Evolutionary conservation across 1,140 invertebrate species (phyloP), one percentile per base, ranked within the genome.

Genomic region (Branchinecta lynchi): DNA sequence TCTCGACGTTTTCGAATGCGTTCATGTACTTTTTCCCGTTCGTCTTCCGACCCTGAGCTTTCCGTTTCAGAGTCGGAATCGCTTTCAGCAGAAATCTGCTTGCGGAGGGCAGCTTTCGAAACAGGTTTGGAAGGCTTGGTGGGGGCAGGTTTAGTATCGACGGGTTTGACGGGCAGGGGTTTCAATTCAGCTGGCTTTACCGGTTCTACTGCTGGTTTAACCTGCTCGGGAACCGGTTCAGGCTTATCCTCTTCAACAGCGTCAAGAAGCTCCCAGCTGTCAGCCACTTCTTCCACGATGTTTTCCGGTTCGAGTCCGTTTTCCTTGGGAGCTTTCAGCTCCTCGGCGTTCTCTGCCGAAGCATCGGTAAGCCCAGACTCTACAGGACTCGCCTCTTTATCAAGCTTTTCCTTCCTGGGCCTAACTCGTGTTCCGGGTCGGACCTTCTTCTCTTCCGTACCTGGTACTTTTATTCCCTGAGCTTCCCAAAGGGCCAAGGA

Each of bases 401-500:
- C 66, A 66, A 82, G 81, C 76, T 88, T 87, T 68, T 83, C 81
- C 78, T 90, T 93, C 70, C 83, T 86, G 2, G 84, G 85, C 74
- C 85, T 83, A 69, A 90, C 81, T 76, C 89, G 84, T 6, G 89
- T 90, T 45, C 87, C 88, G 72, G 83, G 84, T 71, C 88, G 80
- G 6, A 85, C 82, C 69, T 79, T 77, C 76, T 85, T 86, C 74
- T 87, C 87, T 66, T 88, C 86, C 8, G 78, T 79, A 68, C 74
- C 75, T 45, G 75, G 83, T 69, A 85, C 73, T 72, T 82, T 79
- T 15, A 88, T 77, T 46, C 92, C 92, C 78, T 92, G 88, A 44
- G 88, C 89, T 80, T 92, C 92, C 45, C 94, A 80, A 5, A 87
- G 86, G 70, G 96, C 90, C 65, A 98, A 80, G 81, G 93, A 86